Evolutionary conservation across 2,113 vertebrate genomes (phyloP).

Genomic region (Cranoglanis bouderius): DNA sequence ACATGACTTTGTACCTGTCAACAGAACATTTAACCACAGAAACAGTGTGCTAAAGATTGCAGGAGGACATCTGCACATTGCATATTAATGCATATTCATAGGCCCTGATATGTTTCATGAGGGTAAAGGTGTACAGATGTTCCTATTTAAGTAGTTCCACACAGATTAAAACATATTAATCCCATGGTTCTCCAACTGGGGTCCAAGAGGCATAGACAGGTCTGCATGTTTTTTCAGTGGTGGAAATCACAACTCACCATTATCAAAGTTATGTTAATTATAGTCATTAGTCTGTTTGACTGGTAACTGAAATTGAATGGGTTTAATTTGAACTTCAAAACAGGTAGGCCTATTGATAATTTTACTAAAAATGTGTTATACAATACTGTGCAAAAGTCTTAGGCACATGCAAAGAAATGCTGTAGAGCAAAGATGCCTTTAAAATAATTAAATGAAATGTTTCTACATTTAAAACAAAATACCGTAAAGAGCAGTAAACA

Average conservation of each 20-base stretch:
- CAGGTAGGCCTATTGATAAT: background rate
- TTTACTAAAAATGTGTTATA: background rate
- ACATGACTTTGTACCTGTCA: background rate
- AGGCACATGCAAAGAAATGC: too few relatives aligned
- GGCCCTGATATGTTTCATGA: background rate
- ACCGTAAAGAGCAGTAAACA: too few relatives aligned
- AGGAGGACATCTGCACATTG: background rate
- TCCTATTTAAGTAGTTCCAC: background rate
- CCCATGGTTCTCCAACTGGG: background rate
- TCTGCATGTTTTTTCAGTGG: background rate
- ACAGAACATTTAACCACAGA: background rate
- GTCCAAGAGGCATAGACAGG: background rate
- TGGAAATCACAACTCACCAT: background rate
- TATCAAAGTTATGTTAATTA: background rate
- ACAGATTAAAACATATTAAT: too few relatives aligned
- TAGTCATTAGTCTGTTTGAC: slow-evolving; percentile 5
- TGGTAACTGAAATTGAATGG: background rate
- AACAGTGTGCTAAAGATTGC: background rate
- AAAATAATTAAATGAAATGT: too few relatives aligned
- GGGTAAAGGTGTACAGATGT: background rate
- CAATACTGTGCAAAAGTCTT: too few relatives aligned
- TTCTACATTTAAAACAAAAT: too few relatives aligned
- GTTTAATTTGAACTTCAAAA: background rate
- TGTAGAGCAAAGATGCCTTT: too few relatives aligned
- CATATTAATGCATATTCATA: background rate